These are phyloP conservation scores for Rhynchophorus ferrugineus DNA, from an alignment of 1,140 invertebrate species.

Conservation along the genomic window DNA sequence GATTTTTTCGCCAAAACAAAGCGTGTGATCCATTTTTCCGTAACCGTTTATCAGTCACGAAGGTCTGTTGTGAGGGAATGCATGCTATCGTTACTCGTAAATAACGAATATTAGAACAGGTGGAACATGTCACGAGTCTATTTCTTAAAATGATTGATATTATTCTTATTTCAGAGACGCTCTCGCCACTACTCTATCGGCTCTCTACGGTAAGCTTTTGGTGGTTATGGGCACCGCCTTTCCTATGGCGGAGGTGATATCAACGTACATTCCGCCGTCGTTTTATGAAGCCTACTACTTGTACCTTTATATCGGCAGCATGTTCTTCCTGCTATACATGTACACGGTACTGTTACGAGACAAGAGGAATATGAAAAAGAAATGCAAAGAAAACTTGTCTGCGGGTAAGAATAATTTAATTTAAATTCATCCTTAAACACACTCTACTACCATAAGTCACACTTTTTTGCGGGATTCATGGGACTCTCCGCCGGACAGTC, in stretches of 20 bases:
- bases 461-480: constrained; percentile 79
- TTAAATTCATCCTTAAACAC: background rate
- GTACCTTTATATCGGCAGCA: constrained; percentile 83
- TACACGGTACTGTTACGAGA: constrained; percentile 68
- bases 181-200: constrained; percentile 78
- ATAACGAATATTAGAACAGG: too few relatives aligned
- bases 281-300: constrained; percentile 88
- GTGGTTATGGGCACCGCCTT: constrained; percentile 92
- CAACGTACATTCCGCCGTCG: constrained; percentile 82
- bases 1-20: too few relatives aligned
- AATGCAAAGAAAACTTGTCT: constrained; percentile 18
- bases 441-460: constrained; percentile 63
- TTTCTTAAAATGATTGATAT: background rate
- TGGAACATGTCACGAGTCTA: background rate
- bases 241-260: constrained; percentile 87
- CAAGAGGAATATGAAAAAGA: constrained; percentile 33
- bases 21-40: too few relatives aligned
- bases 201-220: constrained; percentile 86
- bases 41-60: background rate
- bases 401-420: constrained; percentile 6
- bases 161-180: constrained; percentile 56
- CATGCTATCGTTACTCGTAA: too few relatives aligned
- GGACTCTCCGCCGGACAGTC: constrained; percentile 57
- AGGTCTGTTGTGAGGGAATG: too few relatives aligned
- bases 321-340: constrained; percentile 81